Evolutionary conservation across 2,888 invertebrate species (phyloP).

Genomic region (Eucera pruinosa): DNA sequence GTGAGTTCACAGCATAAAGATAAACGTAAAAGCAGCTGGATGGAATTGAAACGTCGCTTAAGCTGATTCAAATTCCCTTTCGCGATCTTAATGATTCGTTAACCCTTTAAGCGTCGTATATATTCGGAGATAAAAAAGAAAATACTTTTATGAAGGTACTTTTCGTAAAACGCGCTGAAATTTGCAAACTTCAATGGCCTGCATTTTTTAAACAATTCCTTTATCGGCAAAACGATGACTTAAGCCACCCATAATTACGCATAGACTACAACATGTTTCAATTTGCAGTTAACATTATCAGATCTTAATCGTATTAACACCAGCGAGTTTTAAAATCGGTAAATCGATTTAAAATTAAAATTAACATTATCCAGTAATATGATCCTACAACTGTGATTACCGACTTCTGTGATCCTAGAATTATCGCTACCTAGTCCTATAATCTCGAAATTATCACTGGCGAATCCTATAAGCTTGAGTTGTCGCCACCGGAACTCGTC

Average conservation of each 20-base stretch:
- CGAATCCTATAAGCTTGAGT: conserved; percentile 23
- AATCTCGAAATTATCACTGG: conserved; percentile 18
- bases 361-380: neutral
- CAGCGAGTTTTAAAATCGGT: neutral
- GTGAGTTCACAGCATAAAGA: neutral
- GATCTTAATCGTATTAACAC: no score
- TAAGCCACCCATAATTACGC: no score
- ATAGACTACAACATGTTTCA: no score
- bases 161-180: no score
- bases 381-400: neutral
- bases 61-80: neutral
- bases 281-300: no score
- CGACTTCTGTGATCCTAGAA: conserved; percentile 8
- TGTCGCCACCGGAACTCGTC: neutral
- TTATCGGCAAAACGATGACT: no score
- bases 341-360: neutral
- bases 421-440: conserved; percentile 1
- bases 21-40: neutral
- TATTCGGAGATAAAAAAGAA: no score
- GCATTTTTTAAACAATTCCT: no score
- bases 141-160: no score
- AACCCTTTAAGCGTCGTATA: no score
- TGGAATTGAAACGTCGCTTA: neutral
- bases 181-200: no score
- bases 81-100: no score